Conservation (phyloP, 2,797 vertebrate genomes). For the Alauda arvensis region DNA sequence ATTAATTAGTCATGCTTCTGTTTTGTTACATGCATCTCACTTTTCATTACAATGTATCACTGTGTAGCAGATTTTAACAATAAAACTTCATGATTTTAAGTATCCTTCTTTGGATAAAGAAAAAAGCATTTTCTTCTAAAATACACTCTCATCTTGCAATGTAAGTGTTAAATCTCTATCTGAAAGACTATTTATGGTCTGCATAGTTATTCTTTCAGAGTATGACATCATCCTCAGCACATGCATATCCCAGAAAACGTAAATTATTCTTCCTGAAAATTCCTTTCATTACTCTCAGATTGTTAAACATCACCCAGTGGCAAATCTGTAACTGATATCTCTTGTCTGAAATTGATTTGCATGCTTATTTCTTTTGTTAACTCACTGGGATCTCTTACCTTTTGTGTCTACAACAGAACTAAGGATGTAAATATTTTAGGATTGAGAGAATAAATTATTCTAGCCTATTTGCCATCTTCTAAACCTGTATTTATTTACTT, state of each 20-base stretch:
- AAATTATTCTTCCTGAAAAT: slow-evolving; percentile 33
- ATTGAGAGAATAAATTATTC: background rate
- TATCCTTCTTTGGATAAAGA: background rate
- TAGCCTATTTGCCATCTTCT: background rate
- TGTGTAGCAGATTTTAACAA: background rate
- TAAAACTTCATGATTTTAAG: background rate
- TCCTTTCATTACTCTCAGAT: slow-evolving; percentile 28
- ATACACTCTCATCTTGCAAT: background rate
- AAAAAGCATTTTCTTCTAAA: background rate
- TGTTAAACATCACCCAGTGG: slow-evolving; percentile 22
- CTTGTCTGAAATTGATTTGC: background rate
- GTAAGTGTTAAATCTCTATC: background rate
- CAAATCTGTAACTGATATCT: slow-evolving; percentile 15
- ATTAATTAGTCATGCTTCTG: background rate
- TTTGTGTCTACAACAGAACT: background rate
- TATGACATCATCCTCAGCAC: slow-evolving; percentile 24
- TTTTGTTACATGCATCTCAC: background rate
- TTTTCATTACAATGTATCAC: background rate
- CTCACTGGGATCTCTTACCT: background rate
- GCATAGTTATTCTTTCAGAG: background rate
- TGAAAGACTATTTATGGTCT: slow-evolving; percentile 2
- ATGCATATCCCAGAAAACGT: background rate
- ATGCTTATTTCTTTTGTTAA: background rate
- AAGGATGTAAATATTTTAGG: background rate
- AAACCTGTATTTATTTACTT: background rate